These are phyloP conservation scores for Drosophila gaucha DNA, from an alignment of 2,888 invertebrate species.

Conservation along the genomic window DNA sequence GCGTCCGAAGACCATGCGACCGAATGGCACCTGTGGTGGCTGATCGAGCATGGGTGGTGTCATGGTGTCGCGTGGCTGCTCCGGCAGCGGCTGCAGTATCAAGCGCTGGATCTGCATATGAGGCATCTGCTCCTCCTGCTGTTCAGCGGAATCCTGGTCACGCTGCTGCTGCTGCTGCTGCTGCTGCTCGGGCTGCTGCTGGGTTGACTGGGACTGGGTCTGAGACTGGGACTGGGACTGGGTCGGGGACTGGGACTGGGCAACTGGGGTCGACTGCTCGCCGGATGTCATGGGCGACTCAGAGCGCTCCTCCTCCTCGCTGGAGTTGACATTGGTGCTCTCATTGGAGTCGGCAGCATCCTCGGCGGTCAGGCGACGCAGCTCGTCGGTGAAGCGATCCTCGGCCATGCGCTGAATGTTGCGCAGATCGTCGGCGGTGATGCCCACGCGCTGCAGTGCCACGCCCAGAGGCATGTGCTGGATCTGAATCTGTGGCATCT, in stretches of 20 bases:
- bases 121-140: slow-evolving; percentile 81
- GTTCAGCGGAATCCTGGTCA: slow-evolving; percentile 57
- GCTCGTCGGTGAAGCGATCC: slow-evolving; percentile 83
- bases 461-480: slow-evolving; percentile 83
- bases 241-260: slow-evolving; percentile 42
- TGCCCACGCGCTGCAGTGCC: slow-evolving; percentile 84
- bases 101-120: slow-evolving; percentile 79
- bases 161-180: slow-evolving; percentile 70
- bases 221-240: slow-evolving; percentile 29
- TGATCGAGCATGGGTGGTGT: slow-evolving; percentile 84
- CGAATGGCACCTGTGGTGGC: slow-evolving; percentile 81
- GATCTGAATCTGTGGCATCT: slow-evolving; percentile 78
- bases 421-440: slow-evolving; percentile 84
- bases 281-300: slow-evolving; percentile 42
- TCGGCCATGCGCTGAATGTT: slow-evolving; percentile 85
- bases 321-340: slow-evolving; percentile 67
- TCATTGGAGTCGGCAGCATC: slow-evolving; percentile 79
- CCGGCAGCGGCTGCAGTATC: slow-evolving; percentile 82
- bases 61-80: slow-evolving; percentile 83
- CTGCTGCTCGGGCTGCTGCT: slow-evolving; percentile 20
- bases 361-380: slow-evolving; percentile 82
- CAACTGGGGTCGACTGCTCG: slow-evolving; percentile 50
- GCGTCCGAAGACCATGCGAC: slow-evolving; percentile 84
- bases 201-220: slow-evolving; percentile 5
- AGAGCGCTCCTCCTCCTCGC: slow-evolving; percentile 75